Base-by-base conservation (phyloP, 1,140 invertebrate species). In the Ptiloglossa arizonensis region DNA sequence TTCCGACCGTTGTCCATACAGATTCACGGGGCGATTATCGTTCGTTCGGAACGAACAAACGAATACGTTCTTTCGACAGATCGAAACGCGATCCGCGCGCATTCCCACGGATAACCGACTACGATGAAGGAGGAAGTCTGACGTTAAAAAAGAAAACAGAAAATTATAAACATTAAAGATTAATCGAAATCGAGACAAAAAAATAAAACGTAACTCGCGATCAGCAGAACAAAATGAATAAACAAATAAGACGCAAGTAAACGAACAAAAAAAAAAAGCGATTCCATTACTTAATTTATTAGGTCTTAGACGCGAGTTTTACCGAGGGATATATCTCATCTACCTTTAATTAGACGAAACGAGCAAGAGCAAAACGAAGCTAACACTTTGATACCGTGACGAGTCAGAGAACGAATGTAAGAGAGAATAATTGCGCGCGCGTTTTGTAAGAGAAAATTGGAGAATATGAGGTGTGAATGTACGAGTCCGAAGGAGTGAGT, bases 221-320 rank as follows among this genome's bases (percentile, higher is more conserved):
- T 68, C 27, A 54, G 44, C 56, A 24, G 19, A 76, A 32, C 0
- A 71, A 60, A 54, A 72, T 17, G 19, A 56, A 27, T 13, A 22
- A 66, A 22, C 22, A 46, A 46, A 29, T 72, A 32, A 38, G 24
- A 73, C 46, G 35, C 59, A 60, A 82, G 32, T 22, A 60, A 60
- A 29, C 32, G 56, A 66, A 48, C 17, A 82, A 70, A 66, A 56
- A 27, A 41, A 80, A 57, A 71, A 62, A 78, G 66, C 48, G 73
- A 79, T 73, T 80, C 24, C 50, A 70, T 77, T 78, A 86, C 72
- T 84, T 70, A 71, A 84, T 67, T 73, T 63, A 68, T 27, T 80
- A 82, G 75, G 29, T 79, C 46, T 85, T 85, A 85, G 82, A 76
- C 56, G 60, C 63, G 67, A 80, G 57, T 85, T 83, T 80, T 80